phyloP scores from a whole-genome alignment of 2,888 invertebrate genomes.

The Gastracanthus pulcherrimus region DNA sequence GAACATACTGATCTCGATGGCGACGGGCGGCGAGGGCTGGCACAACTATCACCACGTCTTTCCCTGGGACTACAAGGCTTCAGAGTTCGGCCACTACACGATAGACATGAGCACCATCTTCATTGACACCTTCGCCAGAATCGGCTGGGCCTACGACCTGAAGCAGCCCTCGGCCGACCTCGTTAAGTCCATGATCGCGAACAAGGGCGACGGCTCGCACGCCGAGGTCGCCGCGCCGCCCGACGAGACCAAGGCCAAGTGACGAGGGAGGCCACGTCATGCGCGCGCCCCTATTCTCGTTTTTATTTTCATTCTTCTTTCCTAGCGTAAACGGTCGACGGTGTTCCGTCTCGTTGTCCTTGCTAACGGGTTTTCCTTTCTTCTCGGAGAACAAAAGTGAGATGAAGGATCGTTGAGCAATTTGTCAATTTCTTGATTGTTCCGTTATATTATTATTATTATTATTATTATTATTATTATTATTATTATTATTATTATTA shows the following conservation, averaged over 20 bases:
- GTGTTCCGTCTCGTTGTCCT: neutral
- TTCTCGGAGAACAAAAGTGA: neutral
- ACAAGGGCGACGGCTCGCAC: slow-evolving; percentile 79
- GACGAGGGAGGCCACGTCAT: too few relatives aligned
- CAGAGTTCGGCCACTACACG: slow-evolving; percentile 84
- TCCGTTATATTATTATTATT: neutral
- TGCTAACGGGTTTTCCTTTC: neutral
- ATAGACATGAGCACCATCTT: slow-evolving; percentile 84
- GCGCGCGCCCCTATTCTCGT: neutral
- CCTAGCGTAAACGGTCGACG: neutral
- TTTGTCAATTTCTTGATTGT: neutral
- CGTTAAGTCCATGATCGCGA: slow-evolving; percentile 78
- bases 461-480: neutral
- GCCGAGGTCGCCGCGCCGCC: neutral
- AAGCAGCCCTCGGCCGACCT: slow-evolving; percentile 82
- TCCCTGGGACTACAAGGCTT: slow-evolving; percentile 95
- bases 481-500: neutral
- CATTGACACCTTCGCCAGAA: slow-evolving; percentile 84
- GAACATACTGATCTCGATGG: slow-evolving; percentile 68
- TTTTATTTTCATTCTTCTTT: neutral
- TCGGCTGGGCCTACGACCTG: slow-evolving; percentile 89
- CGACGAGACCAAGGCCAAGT: neutral
- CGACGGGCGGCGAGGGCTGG: slow-evolving; percentile 77
- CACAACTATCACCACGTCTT: slow-evolving; percentile 93
- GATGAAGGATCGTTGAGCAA: neutral